Evolutionary conservation across 1,140 invertebrate genomes (phyloP), one percentile per base, ranked within the genome.

Genomic region (Oscheius sp.): DNA sequence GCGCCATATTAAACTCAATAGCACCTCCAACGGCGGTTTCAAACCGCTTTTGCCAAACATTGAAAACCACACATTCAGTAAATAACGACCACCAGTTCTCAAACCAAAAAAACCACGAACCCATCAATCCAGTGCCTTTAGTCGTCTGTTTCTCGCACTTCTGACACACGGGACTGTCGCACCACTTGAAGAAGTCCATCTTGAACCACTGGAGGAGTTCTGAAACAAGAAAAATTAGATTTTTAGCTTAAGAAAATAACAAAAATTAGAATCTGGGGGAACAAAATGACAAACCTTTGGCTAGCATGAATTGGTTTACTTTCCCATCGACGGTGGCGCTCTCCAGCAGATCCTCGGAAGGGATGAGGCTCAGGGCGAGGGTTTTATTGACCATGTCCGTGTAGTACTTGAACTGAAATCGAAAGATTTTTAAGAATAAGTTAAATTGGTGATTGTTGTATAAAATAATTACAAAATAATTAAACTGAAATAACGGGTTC

Each of bases 171-270:
- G 80, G 79, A 15, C 69, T 61, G 65, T 84, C 77, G 23, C 70
- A 61, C 81, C 81, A 82, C 3, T 35, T 36, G 74, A 82, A 82
- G 55, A 82, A 82, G 7, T 76, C 38, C 4, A 38, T 49, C 42
- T 82, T 79, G 61, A 84, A 82, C 81, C 81, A 82, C 7, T 68
- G 35, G 1, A 81, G 58, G 20, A 82, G 67, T 3, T 61, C 68
- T 36, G 36, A 65, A 65, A 18, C 4, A 55, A 61, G 15, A 13
- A 42, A 65, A 65, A 35, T 28, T 1, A 0, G 0, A 15, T 59
- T 10, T 23, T 0, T 23, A 0, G 13, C 23, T 45, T 23, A 45
- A 45, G 0, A 45, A 45, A 23, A 18, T 45, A 23, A 45, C 23
- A 23, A 0, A 45, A 15, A 0, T 45, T 45, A 0, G 0, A 45